These are phyloP conservation scores for Caenorhabditis auriculariae DNA, from an alignment of 2,888 invertebrate species.

Conservation along the genomic window DNA sequence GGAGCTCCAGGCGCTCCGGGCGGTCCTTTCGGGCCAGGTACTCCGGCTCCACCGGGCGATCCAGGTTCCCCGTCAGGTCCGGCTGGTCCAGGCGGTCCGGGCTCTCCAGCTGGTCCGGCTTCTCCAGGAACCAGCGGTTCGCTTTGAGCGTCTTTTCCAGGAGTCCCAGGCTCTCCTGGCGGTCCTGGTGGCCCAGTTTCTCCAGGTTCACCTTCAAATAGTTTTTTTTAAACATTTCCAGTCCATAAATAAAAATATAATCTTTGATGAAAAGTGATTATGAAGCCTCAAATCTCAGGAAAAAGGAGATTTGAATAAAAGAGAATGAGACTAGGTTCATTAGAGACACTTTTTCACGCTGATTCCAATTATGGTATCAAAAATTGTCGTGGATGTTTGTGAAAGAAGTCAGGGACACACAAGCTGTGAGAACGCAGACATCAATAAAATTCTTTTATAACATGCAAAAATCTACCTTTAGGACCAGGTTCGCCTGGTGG, in stretches of 20 bases:
- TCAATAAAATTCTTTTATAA: not conserved
- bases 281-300: too few species aligned
- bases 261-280: not conserved
- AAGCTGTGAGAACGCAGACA: too few species aligned
- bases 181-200: slow-evolving; percentile 32
- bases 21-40: slow-evolving; percentile 35
- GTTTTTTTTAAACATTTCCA: not conserved
- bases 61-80: slow-evolving; percentile 31
- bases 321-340: too few species aligned
- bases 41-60: slow-evolving; percentile 28
- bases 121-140: slow-evolving; percentile 21
- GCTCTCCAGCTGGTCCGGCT: slow-evolving; percentile 32
- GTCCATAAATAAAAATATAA: not conserved
- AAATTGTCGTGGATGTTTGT: too few species aligned
- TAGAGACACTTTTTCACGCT: too few species aligned
- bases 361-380: too few species aligned
- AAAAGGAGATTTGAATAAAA: too few species aligned
- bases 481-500: slow-evolving; percentile 26
- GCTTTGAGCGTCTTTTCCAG: slow-evolving; percentile 37
- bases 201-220: slow-evolving; percentile 3
- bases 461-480: slow-evolving; percentile 14
- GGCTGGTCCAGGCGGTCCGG: slow-evolving; percentile 28
- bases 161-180: slow-evolving; percentile 35
- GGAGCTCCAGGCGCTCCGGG: slow-evolving; percentile 35
- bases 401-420: too few species aligned